Percentiles rank a stretch among this genome's conserved stretches.
Conservation (phyloP, 2,888 invertebrate genomes). For the Sipunculus nudus region DNA sequence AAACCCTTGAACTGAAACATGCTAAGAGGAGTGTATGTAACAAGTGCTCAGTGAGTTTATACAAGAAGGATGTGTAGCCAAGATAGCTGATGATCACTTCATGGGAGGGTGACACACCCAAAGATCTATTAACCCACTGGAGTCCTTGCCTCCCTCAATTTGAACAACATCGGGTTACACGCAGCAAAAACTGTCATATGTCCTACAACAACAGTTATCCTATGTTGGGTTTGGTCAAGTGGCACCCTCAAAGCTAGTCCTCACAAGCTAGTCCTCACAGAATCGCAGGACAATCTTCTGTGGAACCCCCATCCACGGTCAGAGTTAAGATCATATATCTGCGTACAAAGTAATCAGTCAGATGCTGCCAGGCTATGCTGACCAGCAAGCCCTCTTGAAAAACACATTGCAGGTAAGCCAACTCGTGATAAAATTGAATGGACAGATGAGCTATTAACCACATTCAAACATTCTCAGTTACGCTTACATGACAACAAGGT, state of each 20-base stretch:
- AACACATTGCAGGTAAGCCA: constrained; percentile 7
- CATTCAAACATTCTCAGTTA: constrained; percentile 14
- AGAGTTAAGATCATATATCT: too few relatives aligned
- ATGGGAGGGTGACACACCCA: too few relatives aligned
- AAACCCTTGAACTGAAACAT: constrained; percentile 45
- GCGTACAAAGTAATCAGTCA: constrained; percentile 22
- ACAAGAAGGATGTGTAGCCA: constrained; percentile 22
- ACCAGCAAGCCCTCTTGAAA: constrained; percentile 18
- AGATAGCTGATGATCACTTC: constrained; percentile 33
- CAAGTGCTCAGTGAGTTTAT: constrained; percentile 33
- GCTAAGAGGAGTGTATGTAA: constrained; percentile 41
- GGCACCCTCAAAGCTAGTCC: constrained; percentile 27
- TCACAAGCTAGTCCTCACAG: constrained; percentile 27
- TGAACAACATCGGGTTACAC: constrained; percentile 17
- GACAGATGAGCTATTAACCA: constrained; percentile 11
- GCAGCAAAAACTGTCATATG: constrained; percentile 24
- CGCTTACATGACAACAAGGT: constrained; percentile 2
- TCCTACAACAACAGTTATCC: constrained; percentile 13
- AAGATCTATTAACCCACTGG: constrained; percentile 12
- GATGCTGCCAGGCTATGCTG: constrained; percentile 17
- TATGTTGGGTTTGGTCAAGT: constrained; percentile 32
- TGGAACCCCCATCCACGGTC: constrained; percentile 9
- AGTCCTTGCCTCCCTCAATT: constrained; percentile 17
- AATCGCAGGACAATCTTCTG: constrained; percentile 1
- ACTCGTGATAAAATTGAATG: constrained; percentile 25